A percentile compares a stretch with the other conserved stretches of the same genome.
Conservation (phyloP, 1,140 invertebrate genomes). For the Brachionus paranguensis region DNA sequence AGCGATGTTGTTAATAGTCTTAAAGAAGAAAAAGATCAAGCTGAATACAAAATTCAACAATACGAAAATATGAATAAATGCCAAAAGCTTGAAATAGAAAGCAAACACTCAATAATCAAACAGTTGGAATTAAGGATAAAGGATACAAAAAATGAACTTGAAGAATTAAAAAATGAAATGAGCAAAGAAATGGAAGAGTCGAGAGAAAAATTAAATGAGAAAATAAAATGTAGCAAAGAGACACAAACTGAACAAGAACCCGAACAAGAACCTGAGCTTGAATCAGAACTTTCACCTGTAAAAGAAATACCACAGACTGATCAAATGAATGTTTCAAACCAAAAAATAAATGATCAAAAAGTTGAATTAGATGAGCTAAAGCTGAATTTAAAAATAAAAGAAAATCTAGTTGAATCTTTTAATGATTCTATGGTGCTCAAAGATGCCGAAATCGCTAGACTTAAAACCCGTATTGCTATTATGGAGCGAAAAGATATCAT, state of each 20-base stretch:
- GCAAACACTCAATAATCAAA: slow-evolving; percentile 20
- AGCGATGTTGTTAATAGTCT: slow-evolving; percentile 14
- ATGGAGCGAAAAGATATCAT: slow-evolving; percentile 36
- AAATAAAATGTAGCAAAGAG: neutral
- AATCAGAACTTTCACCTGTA: neutral
- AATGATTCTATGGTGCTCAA: slow-evolving; percentile 30
- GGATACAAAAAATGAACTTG: slow-evolving; percentile 28
- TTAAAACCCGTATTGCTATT: neutral
- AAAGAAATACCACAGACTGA: neutral
- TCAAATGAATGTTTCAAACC: neutral
- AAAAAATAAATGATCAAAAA: neutral
- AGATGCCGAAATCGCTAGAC: slow-evolving; percentile 22
- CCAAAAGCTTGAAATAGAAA: slow-evolving; percentile 36
- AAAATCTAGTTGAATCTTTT: slow-evolving; percentile 4
- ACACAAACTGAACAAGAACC: neutral
- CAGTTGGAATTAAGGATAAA: slow-evolving; percentile 21
- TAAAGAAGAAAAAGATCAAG: slow-evolving; percentile 38
- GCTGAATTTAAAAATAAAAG: neutral
- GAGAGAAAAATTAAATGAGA: neutral
- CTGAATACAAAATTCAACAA: slow-evolving; percentile 24
- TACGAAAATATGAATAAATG: slow-evolving; percentile 32
- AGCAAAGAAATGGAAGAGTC: neutral
- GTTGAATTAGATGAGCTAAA: slow-evolving; percentile 4
- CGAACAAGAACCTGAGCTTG: neutral
- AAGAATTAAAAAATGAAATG: neutral